Evolutionary conservation across 92 coral and sea anemone genomes (phyloP).

Genomic region (Montipora capitata): DNA sequence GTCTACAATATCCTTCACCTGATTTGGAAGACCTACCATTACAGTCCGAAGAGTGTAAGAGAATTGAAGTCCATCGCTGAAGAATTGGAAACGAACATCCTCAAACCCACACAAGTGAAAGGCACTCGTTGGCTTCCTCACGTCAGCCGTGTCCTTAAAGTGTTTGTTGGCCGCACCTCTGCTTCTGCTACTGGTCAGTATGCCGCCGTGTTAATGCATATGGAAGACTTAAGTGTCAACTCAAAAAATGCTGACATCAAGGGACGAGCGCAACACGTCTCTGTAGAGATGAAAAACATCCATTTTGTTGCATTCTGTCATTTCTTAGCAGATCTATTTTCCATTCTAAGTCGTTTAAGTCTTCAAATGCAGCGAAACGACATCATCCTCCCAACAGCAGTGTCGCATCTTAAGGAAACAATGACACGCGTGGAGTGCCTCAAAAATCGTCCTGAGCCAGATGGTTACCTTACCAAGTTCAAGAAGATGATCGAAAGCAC

Average conservation of each 20-base stretch:
- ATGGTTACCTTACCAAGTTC: conserved; percentile 28
- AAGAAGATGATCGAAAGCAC: not conserved
- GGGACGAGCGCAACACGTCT: conserved; percentile 36
- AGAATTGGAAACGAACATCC: conserved; percentile 52
- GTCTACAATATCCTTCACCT: conserved; percentile 49
- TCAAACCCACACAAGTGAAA: conserved; percentile 49
- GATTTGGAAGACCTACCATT: conserved; percentile 39
- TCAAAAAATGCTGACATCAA: conserved; percentile 45
- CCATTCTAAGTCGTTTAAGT: conserved; percentile 44
- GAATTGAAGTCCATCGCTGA: conserved; percentile 35
- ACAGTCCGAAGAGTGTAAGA: conserved; percentile 51
- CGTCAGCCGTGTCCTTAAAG: conserved; percentile 47
- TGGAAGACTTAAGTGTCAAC: conserved; percentile 52
- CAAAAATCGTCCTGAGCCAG: conserved; percentile 16
- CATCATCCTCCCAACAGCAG: conserved; percentile 44
- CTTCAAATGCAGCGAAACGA: conserved; percentile 57
- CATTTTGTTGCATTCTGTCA: conserved; percentile 62
- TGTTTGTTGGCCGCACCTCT: conserved; percentile 39
- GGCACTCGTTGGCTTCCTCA: conserved; percentile 62
- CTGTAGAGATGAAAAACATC: conserved; percentile 16
- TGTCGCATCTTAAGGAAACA: conserved; percentile 35
- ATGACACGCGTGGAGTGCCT: conserved; percentile 28
- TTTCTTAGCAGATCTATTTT: conserved; percentile 53
- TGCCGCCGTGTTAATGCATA: conserved; percentile 45
- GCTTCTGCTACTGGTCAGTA: conserved; percentile 41